These are phyloP conservation scores for Phrixothrix hirtus DNA, from an alignment of 2,888 invertebrate genomes.

Conservation along the genomic window DNA sequence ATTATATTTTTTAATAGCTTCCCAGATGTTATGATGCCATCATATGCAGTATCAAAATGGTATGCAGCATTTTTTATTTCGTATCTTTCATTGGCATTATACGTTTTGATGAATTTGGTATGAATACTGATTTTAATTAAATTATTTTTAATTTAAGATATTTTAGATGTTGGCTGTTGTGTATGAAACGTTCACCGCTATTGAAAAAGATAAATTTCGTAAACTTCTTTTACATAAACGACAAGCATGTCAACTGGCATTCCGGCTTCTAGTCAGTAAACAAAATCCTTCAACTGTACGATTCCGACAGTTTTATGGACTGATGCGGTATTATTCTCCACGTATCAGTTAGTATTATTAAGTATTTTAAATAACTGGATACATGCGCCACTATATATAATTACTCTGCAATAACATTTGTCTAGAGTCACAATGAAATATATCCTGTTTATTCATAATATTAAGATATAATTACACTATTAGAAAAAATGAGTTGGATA, in stretches of 20 bases:
- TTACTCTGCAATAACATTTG: too few species aligned
- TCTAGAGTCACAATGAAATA: too few species aligned
- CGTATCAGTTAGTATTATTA: conserved; percentile 63
- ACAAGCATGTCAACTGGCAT: conserved; percentile 79
- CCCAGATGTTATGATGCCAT: conserved; percentile 93
- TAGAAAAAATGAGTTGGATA: too few species aligned
- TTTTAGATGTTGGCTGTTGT: conserved; percentile 84
- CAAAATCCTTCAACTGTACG: conserved; percentile 70
- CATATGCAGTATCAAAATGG: conserved; percentile 79
- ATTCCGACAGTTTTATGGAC: conserved; percentile 77
- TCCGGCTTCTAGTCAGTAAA: conserved; percentile 77
- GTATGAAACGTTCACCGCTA: conserved; percentile 85
- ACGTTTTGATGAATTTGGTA: conserved; percentile 87
- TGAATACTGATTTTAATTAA: not conserved
- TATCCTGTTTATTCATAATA: too few species aligned
- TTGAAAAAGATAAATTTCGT: conserved; percentile 83
- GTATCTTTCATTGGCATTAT: conserved; percentile 82
- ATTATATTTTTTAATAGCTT: conserved; percentile 63
- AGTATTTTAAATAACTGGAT: too few species aligned
- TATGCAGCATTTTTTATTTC: conserved; percentile 85
- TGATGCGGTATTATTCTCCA: conserved; percentile 78
- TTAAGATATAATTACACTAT: too few species aligned
- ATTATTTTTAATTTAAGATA: conserved; percentile 4
- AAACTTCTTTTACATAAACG: conserved; percentile 81
- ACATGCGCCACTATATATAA: too few species aligned